Conservation (phyloP, 2,113 vertebrate species). For the Onychostruthus taczanowskii region DNA sequence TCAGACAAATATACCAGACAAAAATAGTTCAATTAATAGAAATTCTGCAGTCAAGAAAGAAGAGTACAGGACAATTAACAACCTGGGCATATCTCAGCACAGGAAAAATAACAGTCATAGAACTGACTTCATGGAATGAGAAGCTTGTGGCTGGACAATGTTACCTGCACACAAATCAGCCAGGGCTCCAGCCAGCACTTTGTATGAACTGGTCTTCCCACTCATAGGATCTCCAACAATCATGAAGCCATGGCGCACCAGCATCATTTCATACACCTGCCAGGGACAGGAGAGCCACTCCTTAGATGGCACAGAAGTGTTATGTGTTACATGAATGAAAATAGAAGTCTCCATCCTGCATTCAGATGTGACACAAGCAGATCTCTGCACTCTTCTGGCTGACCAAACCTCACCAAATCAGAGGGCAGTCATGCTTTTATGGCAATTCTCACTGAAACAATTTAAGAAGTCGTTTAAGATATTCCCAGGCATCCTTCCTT, state of each 20-base stretch:
- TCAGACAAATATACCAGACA: not conserved
- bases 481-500: not conserved
- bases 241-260: slow-evolving; percentile 94
- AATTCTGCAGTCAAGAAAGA: not conserved
- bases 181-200: slow-evolving; percentile 84
- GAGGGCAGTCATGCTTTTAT: not conserved
- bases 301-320: not conserved
- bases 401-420: not conserved
- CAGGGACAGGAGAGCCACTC: not conserved
- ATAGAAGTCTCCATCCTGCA: not conserved
- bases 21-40: not conserved
- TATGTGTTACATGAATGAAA: not conserved
- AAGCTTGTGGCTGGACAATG: not conserved
- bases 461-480: not conserved
- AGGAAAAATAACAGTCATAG: not conserved
- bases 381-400: not conserved
- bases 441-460: not conserved
- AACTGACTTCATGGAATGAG: not conserved
- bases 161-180: slow-evolving; percentile 80
- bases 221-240: slow-evolving; percentile 89
- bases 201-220: slow-evolving; percentile 88
- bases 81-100: not conserved
- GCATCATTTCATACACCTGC: slow-evolving; percentile 95
- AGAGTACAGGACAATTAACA: not conserved
- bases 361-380: not conserved